These are phyloP conservation scores for Teleogryllus occipitalis DNA, from an alignment of 1,140 invertebrate genomes.

Conservation along the genomic window DNA sequence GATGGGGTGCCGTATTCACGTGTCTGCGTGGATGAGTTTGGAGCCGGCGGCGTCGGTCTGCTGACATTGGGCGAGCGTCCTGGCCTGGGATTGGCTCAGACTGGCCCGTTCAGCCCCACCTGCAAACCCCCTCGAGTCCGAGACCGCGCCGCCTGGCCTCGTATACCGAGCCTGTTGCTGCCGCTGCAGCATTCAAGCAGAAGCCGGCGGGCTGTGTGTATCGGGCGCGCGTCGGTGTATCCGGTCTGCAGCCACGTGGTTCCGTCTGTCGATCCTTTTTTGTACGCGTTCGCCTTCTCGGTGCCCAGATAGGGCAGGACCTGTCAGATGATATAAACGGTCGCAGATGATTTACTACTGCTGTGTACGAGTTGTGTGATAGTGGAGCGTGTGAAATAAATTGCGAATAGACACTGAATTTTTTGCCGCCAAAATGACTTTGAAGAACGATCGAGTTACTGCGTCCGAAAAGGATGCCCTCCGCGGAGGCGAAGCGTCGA, in stretches of 20 bases:
- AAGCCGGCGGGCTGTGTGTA: neutral
- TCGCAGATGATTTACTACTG: neutral
- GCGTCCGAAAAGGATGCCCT: neutral
- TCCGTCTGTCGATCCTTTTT: neutral
- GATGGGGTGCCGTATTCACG: neutral
- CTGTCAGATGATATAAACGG: neutral
- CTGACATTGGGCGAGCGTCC: neutral
- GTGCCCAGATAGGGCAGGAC: no score
- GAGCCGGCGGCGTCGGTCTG: neutral
- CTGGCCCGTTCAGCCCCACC: neutral
- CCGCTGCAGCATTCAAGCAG: neutral
- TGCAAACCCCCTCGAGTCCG: neutral
- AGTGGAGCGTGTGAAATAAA: neutral
- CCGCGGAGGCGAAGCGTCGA: neutral
- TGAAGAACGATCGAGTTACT: neutral
- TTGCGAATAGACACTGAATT: neutral
- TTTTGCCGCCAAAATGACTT: neutral
- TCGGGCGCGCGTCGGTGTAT: neutral
- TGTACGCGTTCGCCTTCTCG: neutral
- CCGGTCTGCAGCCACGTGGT: neutral
- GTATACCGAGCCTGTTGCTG: neutral
- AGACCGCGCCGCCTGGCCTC: no score
- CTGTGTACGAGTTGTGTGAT: neutral
- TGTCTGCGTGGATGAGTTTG: neutral
- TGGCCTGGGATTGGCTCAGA: neutral